Percentiles rank a stretch among this genome's conserved stretches.
Conservation (phyloP, 1,140 invertebrate genomes). For the Goniozus legneri region DNA sequence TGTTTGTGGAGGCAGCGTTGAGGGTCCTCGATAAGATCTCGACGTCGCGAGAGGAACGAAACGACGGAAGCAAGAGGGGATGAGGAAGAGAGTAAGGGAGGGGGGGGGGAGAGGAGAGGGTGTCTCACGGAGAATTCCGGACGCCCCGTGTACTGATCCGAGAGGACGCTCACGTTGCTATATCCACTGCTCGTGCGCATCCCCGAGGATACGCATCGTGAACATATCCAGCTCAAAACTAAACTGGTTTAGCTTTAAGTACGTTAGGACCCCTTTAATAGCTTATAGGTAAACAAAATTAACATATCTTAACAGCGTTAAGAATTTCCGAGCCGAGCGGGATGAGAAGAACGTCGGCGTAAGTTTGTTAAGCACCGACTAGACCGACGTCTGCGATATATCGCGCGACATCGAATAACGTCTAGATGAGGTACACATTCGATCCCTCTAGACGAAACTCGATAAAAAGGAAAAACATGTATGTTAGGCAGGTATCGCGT, state of each 20-base stretch:
- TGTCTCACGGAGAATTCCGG: too few species aligned
- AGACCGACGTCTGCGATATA: conserved; percentile 14
- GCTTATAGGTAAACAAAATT: conserved; percentile 58
- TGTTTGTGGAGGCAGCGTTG: conserved; percentile 22
- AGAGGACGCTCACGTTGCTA: conserved; percentile 10
- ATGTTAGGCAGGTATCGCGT: conserved; percentile 3
- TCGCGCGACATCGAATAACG: neutral
- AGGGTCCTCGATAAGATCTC: conserved; percentile 22
- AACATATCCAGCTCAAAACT: conserved; percentile 50
- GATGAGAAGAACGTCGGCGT: neutral
- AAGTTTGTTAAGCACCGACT: conserved; percentile 32
- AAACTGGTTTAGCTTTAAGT: conserved; percentile 56
- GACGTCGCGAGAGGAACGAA: conserved; percentile 5
- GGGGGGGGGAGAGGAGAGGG: too few species aligned
- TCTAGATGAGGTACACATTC: neutral
- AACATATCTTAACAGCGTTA: conserved; percentile 57
- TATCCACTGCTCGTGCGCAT: too few species aligned
- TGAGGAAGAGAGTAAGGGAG: too few species aligned
- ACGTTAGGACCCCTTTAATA: conserved; percentile 54
- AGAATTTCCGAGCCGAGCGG: conserved; percentile 45
- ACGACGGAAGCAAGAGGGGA: too few species aligned
- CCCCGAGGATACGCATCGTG: conserved; percentile 40
- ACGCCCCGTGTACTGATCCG: conserved; percentile 3
- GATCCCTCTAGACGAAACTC: neutral
- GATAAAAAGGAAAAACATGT: neutral